Conservation (phyloP, 1,140 invertebrate genomes). For the Pantala flavescens region DNA sequence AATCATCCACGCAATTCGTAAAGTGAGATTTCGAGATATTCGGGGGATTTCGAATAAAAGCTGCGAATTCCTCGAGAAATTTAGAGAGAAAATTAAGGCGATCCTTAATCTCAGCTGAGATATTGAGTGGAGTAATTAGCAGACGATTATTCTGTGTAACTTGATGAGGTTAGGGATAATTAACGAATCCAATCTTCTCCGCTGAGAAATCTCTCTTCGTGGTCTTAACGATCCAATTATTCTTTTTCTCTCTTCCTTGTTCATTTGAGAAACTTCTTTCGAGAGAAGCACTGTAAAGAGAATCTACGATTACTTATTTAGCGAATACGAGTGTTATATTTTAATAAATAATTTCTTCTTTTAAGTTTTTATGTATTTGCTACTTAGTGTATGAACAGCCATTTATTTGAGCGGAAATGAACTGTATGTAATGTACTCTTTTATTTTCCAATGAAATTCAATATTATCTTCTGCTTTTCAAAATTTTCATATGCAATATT, state of each 20-base stretch:
- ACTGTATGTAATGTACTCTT: background rate
- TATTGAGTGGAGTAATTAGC: background rate
- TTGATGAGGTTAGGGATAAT: slow-evolving; percentile 1
- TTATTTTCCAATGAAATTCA: background rate
- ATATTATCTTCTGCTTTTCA: no score
- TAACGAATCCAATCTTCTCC: background rate
- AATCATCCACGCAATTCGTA: no score
- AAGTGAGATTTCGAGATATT: no score
- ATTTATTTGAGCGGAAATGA: background rate
- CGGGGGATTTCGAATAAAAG: no score
- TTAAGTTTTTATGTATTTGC: background rate
- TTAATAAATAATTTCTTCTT: background rate
- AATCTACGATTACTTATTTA: no score
- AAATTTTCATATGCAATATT: no score
- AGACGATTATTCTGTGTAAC: background rate
- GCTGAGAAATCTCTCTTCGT: background rate
- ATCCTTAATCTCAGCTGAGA: background rate
- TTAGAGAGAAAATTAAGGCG: no score
- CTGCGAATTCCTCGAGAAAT: no score
- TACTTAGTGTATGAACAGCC: background rate
- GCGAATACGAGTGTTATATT: no score
- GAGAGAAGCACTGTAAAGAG: background rate
- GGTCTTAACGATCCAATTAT: background rate
- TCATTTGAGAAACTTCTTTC: background rate
- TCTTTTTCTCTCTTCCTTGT: background rate